phyloP scores from a whole-genome alignment of 2,113 vertebrate species.

The Callocephalon fimbriatum region DNA sequence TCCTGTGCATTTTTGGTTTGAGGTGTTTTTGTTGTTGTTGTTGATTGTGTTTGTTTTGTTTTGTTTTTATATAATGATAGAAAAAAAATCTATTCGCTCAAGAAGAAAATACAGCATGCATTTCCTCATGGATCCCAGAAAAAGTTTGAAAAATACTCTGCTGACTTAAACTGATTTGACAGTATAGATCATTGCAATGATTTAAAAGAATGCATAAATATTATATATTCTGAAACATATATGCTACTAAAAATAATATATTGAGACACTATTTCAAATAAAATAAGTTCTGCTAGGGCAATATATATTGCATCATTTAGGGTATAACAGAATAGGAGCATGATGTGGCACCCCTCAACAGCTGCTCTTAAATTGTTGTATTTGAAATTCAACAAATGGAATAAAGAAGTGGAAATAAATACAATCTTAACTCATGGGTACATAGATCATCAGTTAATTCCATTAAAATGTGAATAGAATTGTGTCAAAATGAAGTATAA shows the following conservation, averaged over 20 bases:
- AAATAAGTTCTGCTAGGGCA: background rate
- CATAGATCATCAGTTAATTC: constrained; percentile 15
- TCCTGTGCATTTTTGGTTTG: background rate
- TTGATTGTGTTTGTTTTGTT: background rate
- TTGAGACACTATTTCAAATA: background rate
- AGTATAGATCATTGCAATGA: background rate
- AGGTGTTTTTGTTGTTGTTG: background rate
- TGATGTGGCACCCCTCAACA: background rate
- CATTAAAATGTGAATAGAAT: constrained; percentile 6
- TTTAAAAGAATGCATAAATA: background rate
- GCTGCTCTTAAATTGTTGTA: background rate
- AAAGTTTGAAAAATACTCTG: background rate
- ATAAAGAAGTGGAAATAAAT: constrained; percentile 22
- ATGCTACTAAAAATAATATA: background rate
- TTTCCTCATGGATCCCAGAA: background rate
- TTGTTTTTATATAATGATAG: background rate
- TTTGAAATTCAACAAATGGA: background rate
- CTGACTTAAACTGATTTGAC: background rate
- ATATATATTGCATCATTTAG: background rate
- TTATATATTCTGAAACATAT: background rate
- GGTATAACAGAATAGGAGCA: background rate
- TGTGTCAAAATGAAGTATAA: constrained; percentile 34
- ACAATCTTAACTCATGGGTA: background rate
- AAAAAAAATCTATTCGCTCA: background rate
- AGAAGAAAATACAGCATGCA: background rate